A percentile compares a stretch with the other conserved stretches of the same genome.
Evolutionary conservation across 2,888 invertebrate genomes (phyloP).

Genomic region (Sphaeridia pumilis): DNA sequence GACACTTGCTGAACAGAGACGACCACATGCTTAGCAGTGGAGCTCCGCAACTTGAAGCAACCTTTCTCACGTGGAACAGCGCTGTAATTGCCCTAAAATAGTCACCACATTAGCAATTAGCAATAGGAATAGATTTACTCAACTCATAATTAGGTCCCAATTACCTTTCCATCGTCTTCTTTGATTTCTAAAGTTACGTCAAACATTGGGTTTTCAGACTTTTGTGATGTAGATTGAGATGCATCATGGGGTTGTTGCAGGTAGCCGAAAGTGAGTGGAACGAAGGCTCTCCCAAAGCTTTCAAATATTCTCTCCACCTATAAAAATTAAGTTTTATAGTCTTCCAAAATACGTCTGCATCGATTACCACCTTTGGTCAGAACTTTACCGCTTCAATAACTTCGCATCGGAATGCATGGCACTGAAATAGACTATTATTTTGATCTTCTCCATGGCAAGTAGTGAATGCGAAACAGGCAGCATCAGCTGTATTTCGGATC

Average conservation of each 20-base stretch:
- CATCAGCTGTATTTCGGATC: conserved; percentile 63
- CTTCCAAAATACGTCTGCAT: no score
- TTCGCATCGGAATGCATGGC: conserved; percentile 94
- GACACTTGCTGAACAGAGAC: conserved; percentile 73
- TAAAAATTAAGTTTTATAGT: no score
- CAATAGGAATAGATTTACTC: no score
- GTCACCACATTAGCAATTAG: no score
- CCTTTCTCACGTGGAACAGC: conserved; percentile 77
- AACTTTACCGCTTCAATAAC: conserved; percentile 85
- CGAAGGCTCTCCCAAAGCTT: conserved; percentile 87
- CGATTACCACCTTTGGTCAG: no score
- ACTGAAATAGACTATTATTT: conserved; percentile 83
- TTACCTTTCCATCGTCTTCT: conserved; percentile 76
- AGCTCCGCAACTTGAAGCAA: conserved; percentile 71
- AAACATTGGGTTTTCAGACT: conserved; percentile 45
- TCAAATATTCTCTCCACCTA: conserved; percentile 46
- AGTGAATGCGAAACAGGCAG: conserved; percentile 95
- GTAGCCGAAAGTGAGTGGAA: conserved; percentile 13
- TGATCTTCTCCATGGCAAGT: conserved; percentile 86
- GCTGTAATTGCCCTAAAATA: conserved; percentile 63
- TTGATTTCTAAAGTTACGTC: conserved; percentile 87
- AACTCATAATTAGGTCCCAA: conserved; percentile 19
- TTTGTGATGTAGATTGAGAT: background rate
- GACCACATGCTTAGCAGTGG: conserved; percentile 76
- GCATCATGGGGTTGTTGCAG: background rate